Base-by-base conservation (phyloP, 1,140 invertebrate species). In the Drosophila pruinosa region DNA sequence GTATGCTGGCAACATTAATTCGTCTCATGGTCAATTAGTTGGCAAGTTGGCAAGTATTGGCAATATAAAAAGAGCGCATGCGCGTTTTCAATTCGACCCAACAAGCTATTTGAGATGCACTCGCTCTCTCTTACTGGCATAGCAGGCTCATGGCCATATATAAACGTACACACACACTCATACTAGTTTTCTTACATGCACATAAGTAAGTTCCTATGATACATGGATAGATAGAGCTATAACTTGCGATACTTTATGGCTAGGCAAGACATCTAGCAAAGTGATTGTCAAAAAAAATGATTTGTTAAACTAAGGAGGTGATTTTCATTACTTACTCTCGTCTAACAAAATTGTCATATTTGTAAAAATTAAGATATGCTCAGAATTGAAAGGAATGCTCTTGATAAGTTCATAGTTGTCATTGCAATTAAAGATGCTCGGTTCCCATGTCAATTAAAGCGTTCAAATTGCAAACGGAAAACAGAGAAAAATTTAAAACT, bases 41-140 rank as follows among this genome's bases (percentile, higher is more conserved):
- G 48, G 58, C 48, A 45, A 47, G 57, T 28, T 41, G 53, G 2
- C 1, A 24, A 41, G 24, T 54, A 63, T 63, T 54, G 48, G 58
- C 65, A 69, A 69, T 62, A 61, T 10, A 61, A 57, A 48, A 65
- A 47, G 14, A n/a, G 31, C 58, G 65, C 65, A 69, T 63, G 65
- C 65, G 65, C 65, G 14, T 34, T 63, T 15, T 21, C 28, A 54
- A 28, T 54, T 62, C 28, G 22, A 17, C n/a, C 22, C 64, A 48
- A 59, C 31, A 50, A 52, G 56, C 64, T 53, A 62, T 62, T 62
- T 28, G 24, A 57, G 50, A 31, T 68, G 64, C 64, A 56, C 38
- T 12, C 19, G 14, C 28, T 17, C 31, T 22, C 28, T 19, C 4
- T 43, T 39, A 14, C 39, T 21, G 26, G 28, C 41, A 58, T 14